Conservation (phyloP, 1,140 invertebrate species). For the Alviniconcha marisindica region DNA sequence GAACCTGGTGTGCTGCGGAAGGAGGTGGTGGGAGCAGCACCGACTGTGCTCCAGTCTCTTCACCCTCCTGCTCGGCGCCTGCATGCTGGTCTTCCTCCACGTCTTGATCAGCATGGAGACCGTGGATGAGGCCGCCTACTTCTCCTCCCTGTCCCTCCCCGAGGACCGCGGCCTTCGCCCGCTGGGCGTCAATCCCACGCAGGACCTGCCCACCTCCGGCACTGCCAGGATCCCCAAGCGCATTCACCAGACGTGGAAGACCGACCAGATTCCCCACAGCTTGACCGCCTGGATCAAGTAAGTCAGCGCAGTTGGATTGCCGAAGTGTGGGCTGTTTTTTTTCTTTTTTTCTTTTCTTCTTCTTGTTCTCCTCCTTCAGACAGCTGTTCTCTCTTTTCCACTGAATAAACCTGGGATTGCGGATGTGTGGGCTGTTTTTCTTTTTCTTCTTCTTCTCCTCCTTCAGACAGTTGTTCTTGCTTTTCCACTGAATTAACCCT, state of each 20-base stretch:
- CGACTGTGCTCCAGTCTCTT: background rate
- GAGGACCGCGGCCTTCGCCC: constrained; percentile 46
- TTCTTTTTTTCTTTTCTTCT: too few relatives aligned
- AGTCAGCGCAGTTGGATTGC: too few relatives aligned
- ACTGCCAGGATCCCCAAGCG: constrained; percentile 64
- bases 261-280: constrained; percentile 60
- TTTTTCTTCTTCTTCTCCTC: too few relatives aligned
- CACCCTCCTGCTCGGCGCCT: constrained; percentile 18
- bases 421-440: too few relatives aligned
- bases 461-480: too few relatives aligned
- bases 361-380: too few relatives aligned
- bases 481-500: too few relatives aligned
- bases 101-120: constrained; percentile 61
- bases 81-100: constrained; percentile 49
- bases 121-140: constrained; percentile 57
- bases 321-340: too few relatives aligned
- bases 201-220: constrained; percentile 57
- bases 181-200: constrained; percentile 44
- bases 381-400: too few relatives aligned
- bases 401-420: too few relatives aligned
- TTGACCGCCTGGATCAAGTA: constrained; percentile 23
- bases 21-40: background rate
- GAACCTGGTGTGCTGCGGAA: background rate
- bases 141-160: constrained; percentile 57
- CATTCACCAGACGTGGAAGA: constrained; percentile 74